Percentiles rank a stretch among this genome's conserved stretches.
Evolutionary conservation across 2,113 vertebrate genomes (phyloP).

Genomic region (Lutjanus erythropterus): DNA sequence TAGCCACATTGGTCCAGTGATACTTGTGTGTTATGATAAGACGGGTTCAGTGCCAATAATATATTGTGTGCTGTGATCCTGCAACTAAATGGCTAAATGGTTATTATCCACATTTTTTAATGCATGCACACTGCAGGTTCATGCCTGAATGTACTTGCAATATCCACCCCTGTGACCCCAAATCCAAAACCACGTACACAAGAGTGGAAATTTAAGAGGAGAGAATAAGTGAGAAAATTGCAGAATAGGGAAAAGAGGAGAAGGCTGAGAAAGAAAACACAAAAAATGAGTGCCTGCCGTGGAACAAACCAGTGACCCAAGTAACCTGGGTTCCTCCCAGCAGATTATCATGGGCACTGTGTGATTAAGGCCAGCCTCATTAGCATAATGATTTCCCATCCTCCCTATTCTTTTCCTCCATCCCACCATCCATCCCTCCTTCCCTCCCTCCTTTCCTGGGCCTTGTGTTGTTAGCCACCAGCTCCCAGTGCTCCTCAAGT

Average conservation of each 20-base stretch:
- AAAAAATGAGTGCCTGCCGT: conserved; percentile 70
- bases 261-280: conserved; percentile 43
- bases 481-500: conserved; percentile 94
- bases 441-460: conserved; percentile 67
- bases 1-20: background rate
- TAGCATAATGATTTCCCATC: conserved; percentile 97
- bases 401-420: conserved; percentile 77
- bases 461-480: conserved; percentile 90
- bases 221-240: conserved; percentile 42
- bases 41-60: conserved; percentile 13
- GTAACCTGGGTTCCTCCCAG: conserved; percentile 85
- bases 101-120: conserved; percentile 56
- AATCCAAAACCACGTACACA: conserved; percentile 27
- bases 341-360: conserved; percentile 90
- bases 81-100: conserved; percentile 56
- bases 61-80: conserved; percentile 52
- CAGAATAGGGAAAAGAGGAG: conserved; percentile 44
- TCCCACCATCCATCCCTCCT: conserved; percentile 69
- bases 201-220: conserved; percentile 55
- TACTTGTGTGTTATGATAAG: conserved; percentile 4
- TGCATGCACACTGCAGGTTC: conserved; percentile 28
- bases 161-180: conserved; percentile 41
- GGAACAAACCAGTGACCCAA: conserved; percentile 87
- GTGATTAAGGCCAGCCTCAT: conserved; percentile 90
- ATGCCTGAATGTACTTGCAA: conserved; percentile 38